These are phyloP conservation scores for Alouatta palliata DNA, from an alignment of 2,113 vertebrate species.

Conservation along the genomic window DNA sequence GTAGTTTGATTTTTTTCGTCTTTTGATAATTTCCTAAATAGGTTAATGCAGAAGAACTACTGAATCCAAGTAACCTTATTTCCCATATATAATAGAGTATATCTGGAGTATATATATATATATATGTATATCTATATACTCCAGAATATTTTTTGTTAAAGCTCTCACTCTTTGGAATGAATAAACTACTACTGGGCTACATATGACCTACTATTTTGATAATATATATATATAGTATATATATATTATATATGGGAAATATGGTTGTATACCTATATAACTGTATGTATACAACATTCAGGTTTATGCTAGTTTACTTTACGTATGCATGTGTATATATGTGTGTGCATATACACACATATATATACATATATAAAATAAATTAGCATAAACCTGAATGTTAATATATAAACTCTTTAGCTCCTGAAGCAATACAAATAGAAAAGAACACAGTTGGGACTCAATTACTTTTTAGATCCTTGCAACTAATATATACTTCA, in stretches of 20 bases:
- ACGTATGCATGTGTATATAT: no score
- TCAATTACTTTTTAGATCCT: constrained; percentile 22
- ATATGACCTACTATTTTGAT: neutral
- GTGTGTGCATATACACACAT: no score
- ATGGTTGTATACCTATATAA: no score
- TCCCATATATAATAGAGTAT: neutral
- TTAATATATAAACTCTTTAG: constrained; percentile 28
- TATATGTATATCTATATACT: neutral
- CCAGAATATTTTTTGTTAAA: constrained; percentile 15
- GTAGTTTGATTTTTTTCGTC: neutral
- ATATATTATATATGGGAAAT: no score
- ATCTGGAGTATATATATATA: neutral
- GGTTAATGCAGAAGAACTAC: neutral
- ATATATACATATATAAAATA: neutral
- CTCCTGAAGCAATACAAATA: constrained; percentile 12
- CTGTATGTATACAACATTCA: no score
- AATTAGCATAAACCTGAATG: constrained; percentile 39
- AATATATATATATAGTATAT: neutral
- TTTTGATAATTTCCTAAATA: constrained; percentile 52
- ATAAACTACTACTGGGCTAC: neutral
- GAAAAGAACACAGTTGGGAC: neutral
- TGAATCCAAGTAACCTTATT: constrained; percentile 34
- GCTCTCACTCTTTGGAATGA: neutral
- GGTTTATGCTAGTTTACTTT: no score
- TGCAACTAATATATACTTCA: neutral